phyloP scores from a whole-genome alignment of 53 echinoderm and acorn worm species.

The Arbacia lixula region DNA sequence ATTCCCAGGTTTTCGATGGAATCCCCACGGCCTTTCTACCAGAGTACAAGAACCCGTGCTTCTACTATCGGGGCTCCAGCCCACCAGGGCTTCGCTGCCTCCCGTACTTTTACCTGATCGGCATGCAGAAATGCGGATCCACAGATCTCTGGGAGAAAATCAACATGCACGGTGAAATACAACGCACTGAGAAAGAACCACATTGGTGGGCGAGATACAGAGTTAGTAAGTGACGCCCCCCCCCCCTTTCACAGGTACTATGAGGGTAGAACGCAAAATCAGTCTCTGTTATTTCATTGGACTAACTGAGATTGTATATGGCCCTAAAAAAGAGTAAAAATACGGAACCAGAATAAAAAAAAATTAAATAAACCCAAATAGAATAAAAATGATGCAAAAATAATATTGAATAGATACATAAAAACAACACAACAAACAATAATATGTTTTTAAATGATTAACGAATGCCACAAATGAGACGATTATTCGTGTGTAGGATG shows the following conservation, averaged over 20 bases:
- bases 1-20: constrained; percentile 23
- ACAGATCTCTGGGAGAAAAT: constrained; percentile 68
- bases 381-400: not conserved
- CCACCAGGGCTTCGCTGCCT: constrained; percentile 41
- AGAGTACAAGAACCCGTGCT: constrained; percentile 27
- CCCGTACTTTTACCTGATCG: constrained; percentile 71
- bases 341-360: no score
- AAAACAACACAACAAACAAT: no score
- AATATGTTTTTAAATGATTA: no score
- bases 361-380: not conserved
- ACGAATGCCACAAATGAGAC: no score
- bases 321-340: no score
- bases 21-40: constrained; percentile 18
- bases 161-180: constrained; percentile 40
- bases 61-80: constrained; percentile 2
- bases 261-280: no score
- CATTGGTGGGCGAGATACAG: constrained; percentile 63
- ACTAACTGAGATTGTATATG: no score
- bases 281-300: no score
- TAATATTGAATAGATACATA: not conserved
- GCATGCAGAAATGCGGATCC: constrained; percentile 62
- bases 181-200: constrained; percentile 56
- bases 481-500: not conserved
- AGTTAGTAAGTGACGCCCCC: constrained; percentile 41
- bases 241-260: no score